Percentiles rank a stretch among this genome's conserved stretches.
phyloP scores from a whole-genome alignment of 2,888 invertebrate species.

The Odontomyia ornata region DNA sequence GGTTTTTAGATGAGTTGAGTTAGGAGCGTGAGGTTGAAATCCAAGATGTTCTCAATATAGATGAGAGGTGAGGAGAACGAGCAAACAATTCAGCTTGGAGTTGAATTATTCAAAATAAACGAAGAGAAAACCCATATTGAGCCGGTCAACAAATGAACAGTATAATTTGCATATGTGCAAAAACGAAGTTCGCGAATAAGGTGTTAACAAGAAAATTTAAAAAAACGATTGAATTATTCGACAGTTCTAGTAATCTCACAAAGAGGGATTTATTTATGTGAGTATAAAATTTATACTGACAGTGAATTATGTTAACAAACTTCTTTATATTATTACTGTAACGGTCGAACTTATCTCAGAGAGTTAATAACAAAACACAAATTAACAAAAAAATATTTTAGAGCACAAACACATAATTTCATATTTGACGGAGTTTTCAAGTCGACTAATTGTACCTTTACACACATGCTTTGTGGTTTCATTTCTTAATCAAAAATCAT shows the following conservation, averaged over 20 bases:
- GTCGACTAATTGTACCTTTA: too few relatives aligned
- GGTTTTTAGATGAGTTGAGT: too few relatives aligned
- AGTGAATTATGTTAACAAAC: too few relatives aligned
- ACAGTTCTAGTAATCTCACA: constrained; percentile 26
- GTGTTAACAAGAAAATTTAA: not conserved
- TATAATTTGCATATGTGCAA: constrained; percentile 56
- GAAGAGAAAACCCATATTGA: constrained; percentile 54
- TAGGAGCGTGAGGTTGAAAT: constrained; percentile 60
- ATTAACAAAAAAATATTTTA: too few relatives aligned
- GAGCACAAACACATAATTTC: too few relatives aligned
- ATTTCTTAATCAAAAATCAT: too few relatives aligned
- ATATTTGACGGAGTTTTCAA: too few relatives aligned
- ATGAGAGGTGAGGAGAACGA: constrained; percentile 51
- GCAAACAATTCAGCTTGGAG: constrained; percentile 51
- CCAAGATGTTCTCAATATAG: constrained; percentile 58
- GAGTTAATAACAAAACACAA: constrained; percentile 25
- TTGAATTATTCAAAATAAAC: constrained; percentile 50
- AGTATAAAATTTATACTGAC: too few relatives aligned
- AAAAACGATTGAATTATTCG: constrained; percentile 24
- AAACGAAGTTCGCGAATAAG: not conserved
- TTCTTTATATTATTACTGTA: too few relatives aligned
- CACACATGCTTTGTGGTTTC: too few relatives aligned
- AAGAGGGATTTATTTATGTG: too few relatives aligned
- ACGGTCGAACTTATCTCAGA: not conserved
- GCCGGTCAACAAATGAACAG: constrained; percentile 63